These are phyloP conservation scores for Xenops minutus DNA, from an alignment of 2,797 vertebrate genomes.

Conservation along the genomic window DNA sequence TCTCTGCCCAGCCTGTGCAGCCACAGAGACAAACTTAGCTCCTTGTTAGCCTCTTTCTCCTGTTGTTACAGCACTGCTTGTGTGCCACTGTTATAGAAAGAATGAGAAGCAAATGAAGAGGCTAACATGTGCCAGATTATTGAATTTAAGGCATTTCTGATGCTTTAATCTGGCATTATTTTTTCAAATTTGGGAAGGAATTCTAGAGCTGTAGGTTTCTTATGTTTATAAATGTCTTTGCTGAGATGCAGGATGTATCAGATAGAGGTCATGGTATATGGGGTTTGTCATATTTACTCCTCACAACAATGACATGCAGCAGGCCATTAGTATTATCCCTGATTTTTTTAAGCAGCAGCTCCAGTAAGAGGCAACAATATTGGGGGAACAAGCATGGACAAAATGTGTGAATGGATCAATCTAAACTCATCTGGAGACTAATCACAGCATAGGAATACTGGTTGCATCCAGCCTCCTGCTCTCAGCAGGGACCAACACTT, in stretches of 20 bases:
- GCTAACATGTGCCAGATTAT: neutral
- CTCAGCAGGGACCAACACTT: neutral
- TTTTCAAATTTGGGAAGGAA: neutral
- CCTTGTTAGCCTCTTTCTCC: neutral
- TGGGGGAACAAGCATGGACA: neutral
- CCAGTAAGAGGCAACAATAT: neutral
- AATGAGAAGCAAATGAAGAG: neutral
- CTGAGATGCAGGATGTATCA: neutral
- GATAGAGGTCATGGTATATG: neutral
- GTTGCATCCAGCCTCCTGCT: neutral
- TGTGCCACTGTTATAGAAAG: neutral
- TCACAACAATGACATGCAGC: neutral
- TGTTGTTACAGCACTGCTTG: rapidly evolving
- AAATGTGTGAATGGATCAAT: neutral
- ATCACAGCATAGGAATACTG: neutral
- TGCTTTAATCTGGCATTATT: neutral
- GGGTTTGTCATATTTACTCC: neutral
- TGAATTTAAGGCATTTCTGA: neutral
- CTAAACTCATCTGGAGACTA: neutral
- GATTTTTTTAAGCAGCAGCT: neutral
- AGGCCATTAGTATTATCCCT: neutral
- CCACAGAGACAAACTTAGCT: neutral
- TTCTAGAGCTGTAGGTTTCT: neutral
- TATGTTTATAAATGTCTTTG: neutral
- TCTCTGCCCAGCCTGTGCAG: neutral